Evolutionary conservation across 1,140 invertebrate genomes (phyloP).

Genomic region (Goniozus legneri): DNA sequence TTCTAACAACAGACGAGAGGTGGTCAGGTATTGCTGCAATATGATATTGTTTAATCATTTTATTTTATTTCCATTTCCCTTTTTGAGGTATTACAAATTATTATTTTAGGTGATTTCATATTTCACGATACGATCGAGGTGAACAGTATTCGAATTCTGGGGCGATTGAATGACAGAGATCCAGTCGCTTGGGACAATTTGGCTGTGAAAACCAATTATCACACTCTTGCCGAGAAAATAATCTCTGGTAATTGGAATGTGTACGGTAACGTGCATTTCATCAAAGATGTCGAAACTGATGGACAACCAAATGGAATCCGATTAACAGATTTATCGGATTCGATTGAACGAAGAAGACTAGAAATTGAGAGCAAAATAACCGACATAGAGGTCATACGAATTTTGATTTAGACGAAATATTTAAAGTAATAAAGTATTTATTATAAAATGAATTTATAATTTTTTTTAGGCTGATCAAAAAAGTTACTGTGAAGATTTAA

Average conservation of each 20-base stretch:
- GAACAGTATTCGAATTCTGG: constrained; percentile 23
- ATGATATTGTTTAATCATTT: no score
- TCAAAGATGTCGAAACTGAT: constrained; percentile 29
- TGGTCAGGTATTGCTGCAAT: no score
- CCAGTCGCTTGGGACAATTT: constrained; percentile 33
- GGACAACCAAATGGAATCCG: constrained; percentile 35
- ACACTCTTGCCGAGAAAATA: constrained; percentile 22
- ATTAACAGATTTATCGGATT: constrained; percentile 23
- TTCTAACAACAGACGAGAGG: constrained; percentile 24
- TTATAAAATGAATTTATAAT: no score
- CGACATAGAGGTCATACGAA: constrained; percentile 27
- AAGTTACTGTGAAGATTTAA: constrained; percentile 36
- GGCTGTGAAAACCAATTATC: constrained; percentile 21
- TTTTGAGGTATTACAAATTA: no score
- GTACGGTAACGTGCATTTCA: constrained; percentile 35
- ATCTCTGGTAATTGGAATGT: constrained; percentile 40
- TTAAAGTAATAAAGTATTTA: constrained; percentile 1
- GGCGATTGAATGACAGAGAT: constrained; percentile 35
- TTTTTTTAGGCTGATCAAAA: constrained; percentile 34
- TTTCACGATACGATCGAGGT: constrained; percentile 37
- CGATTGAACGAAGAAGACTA: constrained; percentile 22
- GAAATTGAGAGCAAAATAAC: constrained; percentile 23
- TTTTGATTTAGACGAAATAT: constrained; percentile 1
- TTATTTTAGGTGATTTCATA: constrained; percentile 30
- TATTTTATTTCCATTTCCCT: no score